These are phyloP conservation scores for Macrochelys suwanniensis DNA, from an alignment of 2,797 vertebrate species.

Conservation along the genomic window DNA sequence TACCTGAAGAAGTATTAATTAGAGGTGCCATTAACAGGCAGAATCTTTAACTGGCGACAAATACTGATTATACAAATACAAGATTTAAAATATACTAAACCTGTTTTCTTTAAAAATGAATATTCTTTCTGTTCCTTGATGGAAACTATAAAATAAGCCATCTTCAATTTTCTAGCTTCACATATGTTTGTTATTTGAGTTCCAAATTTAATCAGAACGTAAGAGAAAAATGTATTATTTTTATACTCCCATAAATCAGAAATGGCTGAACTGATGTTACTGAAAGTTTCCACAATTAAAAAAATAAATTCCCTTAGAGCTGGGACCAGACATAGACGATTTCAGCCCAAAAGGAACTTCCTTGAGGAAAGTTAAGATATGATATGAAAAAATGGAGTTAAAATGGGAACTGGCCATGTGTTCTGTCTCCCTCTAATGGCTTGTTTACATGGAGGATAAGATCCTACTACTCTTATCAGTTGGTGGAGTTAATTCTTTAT, in stretches of 20 bases:
- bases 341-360: background rate
- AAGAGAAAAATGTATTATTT: background rate
- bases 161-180: background rate
- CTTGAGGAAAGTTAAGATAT: background rate
- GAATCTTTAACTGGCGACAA: constrained; percentile 19
- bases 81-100: constrained; percentile 6
- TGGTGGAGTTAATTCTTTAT: constrained; percentile 52
- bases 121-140: background rate
- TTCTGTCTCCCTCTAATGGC: constrained; percentile 11
- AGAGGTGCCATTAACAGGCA: background rate
- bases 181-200: background rate
- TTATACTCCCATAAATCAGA: background rate
- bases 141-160: background rate
- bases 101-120: background rate
- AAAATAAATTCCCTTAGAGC: constrained; percentile 1
- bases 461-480: constrained; percentile 22
- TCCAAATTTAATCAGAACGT: background rate
- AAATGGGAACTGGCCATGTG: constrained; percentile 11
- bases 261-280: background rate
- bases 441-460: constrained; percentile 55
- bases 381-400: background rate
- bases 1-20: constrained; percentile 18
- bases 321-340: background rate
- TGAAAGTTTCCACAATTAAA: background rate
- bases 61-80: background rate